Base-by-base conservation (phyloP, 1,140 invertebrate genomes). In the Alviniconcha marisindica region DNA sequence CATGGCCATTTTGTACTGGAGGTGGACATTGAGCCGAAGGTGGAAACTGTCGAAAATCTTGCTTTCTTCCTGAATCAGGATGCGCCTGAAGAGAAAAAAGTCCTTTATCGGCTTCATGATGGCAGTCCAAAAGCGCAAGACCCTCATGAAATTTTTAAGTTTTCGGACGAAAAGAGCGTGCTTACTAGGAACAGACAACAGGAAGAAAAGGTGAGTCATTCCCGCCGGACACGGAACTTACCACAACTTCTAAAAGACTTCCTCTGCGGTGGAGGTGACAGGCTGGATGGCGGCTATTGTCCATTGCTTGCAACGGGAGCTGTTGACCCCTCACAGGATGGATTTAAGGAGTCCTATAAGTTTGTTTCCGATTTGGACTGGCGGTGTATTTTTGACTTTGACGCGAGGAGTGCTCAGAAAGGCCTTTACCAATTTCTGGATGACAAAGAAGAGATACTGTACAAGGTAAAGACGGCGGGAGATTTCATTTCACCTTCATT, bases 301-400 rank as follows among this genome's bases (percentile, higher is more conserved):
- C 54, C 77, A 44, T 66, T 81, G 31, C 63, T 81, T 38, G 63
- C 44, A 3, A 40, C 42, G n/a, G 28, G 38, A n/a, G 44, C 79
- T 44, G 40, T 81, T 12, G 40, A 69, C 33, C 5, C 31, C 21
- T 48, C 63, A n/a, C n/a, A 48, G 15, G 24, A 42, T 69, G 79
- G 71, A 14, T 15, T 81, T 24, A 15, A 66, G 63, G 66, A 79
- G 10, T 69, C 73, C n/a, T 84, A 88, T 38, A 31, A 83, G 0
- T 89, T 89, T 80, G 66, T 89, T 18, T 56, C 82, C 15, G 54
- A 84, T 42, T 33, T 89, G n/a, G 81, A 87, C 14, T 84, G 86
- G 54, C 79, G 84, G 31, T 73, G 83, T 31, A 83, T 89, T n/a
- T 86, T 87, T 84, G 88, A 89, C 78, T 89, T 89, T 84, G 85